phyloP scores from a whole-genome alignment of 1,140 invertebrate species.

The Bombus huntii region DNA sequence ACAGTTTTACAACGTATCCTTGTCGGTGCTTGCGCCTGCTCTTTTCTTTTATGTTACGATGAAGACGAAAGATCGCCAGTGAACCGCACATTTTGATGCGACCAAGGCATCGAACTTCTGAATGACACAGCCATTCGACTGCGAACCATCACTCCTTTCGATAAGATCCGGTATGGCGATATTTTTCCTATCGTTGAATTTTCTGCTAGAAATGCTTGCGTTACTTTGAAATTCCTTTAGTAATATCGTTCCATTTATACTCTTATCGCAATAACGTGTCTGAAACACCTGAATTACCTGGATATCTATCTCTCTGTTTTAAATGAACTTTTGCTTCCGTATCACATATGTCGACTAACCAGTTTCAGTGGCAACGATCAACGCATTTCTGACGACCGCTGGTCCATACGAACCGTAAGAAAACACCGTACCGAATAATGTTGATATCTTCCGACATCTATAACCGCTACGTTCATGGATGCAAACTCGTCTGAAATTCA shows the following conservation, averaged over 20 bases:
- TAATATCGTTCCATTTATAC: background rate
- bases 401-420: background rate
- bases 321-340: too few relatives aligned
- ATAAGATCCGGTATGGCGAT: conserved; percentile 21
- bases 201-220: background rate
- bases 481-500: conserved; percentile 44
- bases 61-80: conserved; percentile 31
- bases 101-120: background rate
- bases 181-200: background rate
- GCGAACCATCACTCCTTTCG: too few relatives aligned
- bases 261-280: too few relatives aligned
- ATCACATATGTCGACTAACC: background rate
- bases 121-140: background rate
- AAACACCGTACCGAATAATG: background rate
- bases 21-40: background rate
- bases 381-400: background rate
- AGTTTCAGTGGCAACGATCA: background rate
- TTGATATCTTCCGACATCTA: conserved; percentile 18
- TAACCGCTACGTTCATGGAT: background rate
- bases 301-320: too few relatives aligned
- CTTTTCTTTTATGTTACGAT: conserved; percentile 13
- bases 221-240: background rate
- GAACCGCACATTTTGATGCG: conserved; percentile 14
- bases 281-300: too few relatives aligned
- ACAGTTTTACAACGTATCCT: conserved; percentile 13